phyloP scores from a whole-genome alignment of 2,888 invertebrate species.

The Sphaerophoria rueppellii region DNA sequence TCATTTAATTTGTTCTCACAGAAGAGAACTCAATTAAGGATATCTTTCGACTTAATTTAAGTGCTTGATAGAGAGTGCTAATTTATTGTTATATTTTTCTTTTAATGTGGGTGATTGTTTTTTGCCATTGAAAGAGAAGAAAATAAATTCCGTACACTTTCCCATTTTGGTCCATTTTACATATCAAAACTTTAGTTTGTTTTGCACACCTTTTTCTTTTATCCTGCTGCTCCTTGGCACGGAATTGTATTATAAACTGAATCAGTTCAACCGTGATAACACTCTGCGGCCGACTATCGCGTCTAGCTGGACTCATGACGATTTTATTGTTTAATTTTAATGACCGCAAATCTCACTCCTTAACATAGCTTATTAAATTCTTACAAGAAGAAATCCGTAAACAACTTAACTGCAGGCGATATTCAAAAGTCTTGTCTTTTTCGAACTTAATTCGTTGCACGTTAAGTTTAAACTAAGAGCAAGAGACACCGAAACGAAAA shows the following conservation, averaged over 20 bases:
- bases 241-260: slow-evolving; percentile 82
- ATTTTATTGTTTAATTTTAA: slow-evolving; percentile 15
- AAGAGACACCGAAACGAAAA: slow-evolving; percentile 73
- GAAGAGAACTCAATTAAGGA: slow-evolving; percentile 40
- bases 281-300: slow-evolving; percentile 80
- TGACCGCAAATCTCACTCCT: slow-evolving; percentile 7
- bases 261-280: slow-evolving; percentile 81
- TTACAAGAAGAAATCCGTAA: neutral
- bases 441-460: slow-evolving; percentile 75
- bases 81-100: slow-evolving; percentile 18
- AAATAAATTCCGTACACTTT: slow-evolving; percentile 71
- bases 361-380: slow-evolving; percentile 15
- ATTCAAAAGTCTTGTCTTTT: slow-evolving; percentile 38
- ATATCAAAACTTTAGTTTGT: slow-evolving; percentile 39
- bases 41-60: slow-evolving; percentile 9
- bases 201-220: slow-evolving; percentile 79
- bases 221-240: slow-evolving; percentile 80
- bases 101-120: neutral
- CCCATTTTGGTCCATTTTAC: slow-evolving; percentile 71
- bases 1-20: slow-evolving; percentile 36
- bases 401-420: neutral
- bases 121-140: neutral
- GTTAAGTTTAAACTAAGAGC: slow-evolving; percentile 79
- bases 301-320: slow-evolving; percentile 79
- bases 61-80: slow-evolving; percentile 30